Conservation (phyloP, 1,140 invertebrate species). For the Papilio polyxenes region DNA sequence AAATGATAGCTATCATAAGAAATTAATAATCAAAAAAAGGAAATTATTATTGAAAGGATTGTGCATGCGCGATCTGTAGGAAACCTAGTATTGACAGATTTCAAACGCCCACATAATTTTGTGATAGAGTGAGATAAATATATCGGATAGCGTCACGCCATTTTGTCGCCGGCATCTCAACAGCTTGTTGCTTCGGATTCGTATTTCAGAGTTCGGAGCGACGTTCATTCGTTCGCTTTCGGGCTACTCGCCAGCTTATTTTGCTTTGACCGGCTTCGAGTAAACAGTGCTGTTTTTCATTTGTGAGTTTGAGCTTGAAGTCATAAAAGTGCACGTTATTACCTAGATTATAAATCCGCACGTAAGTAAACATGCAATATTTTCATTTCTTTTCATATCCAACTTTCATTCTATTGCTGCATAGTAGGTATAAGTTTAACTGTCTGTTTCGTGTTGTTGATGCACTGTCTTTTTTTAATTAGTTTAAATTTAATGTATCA, state of each 20-base stretch:
- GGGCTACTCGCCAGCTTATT: not conserved
- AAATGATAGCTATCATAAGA: not conserved
- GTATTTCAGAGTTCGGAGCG: too few species aligned
- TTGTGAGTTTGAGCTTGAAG: not conserved
- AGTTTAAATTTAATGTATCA: too few species aligned
- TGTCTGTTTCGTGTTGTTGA: too few species aligned
- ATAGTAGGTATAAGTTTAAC: not conserved
- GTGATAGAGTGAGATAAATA: not conserved
- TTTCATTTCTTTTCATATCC: not conserved
- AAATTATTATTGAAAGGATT: not conserved
- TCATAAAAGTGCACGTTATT: not conserved
- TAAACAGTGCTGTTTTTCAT: not conserved
- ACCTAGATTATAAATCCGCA: not conserved
- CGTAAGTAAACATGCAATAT: not conserved
- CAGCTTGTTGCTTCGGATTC: not conserved
- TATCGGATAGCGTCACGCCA: not conserved
- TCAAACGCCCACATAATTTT: conserved; percentile 6
- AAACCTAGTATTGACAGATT: not conserved
- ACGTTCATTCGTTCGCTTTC: not conserved
- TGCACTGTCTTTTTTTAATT: too few species aligned
- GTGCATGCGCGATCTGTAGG: not conserved
- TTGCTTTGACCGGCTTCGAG: not conserved
- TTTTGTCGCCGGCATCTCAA: not conserved
- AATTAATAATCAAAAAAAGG: not conserved
- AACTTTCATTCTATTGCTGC: not conserved